phyloP scores from a whole-genome alignment of 2,797 vertebrate genomes.

The Babyrousa celebensis region DNA sequence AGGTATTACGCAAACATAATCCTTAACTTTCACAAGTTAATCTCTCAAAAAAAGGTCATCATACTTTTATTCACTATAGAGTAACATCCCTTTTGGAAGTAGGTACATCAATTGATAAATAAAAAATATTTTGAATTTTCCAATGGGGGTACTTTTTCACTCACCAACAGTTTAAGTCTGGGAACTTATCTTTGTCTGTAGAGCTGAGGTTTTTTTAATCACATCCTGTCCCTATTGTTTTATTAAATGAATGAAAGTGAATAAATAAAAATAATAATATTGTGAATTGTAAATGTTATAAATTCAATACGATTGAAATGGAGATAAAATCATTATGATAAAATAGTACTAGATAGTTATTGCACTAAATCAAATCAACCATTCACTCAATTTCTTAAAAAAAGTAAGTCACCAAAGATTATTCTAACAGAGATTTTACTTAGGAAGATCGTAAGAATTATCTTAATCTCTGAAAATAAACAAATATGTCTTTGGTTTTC shows the following conservation, averaged over 20 bases:
- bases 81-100: not conserved
- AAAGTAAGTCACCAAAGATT: slow-evolving; percentile 22
- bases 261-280: not conserved
- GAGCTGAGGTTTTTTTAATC: slow-evolving; percentile 8
- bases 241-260: slow-evolving; percentile 12
- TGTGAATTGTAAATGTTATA: slow-evolving; percentile 13
- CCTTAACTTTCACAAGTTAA: slow-evolving; percentile 11
- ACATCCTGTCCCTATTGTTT: not conserved
- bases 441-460: not conserved
- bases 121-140: slow-evolving; percentile 9
- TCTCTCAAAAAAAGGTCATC: not conserved
- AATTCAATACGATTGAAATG: slow-evolving; percentile 9
- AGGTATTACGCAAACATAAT: slow-evolving; percentile 8
- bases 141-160: not conserved
- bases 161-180: not conserved
- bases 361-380: slow-evolving; percentile 8
- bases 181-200: slow-evolving; percentile 27
- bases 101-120: not conserved
- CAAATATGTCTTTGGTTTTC: not conserved
- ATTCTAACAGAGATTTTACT: slow-evolving; percentile 52
- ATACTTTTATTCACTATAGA: not conserved
- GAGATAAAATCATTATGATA: slow-evolving; percentile 22
- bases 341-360: not conserved
- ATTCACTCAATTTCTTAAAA: not conserved
- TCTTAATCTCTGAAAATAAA: slow-evolving; percentile 45